Conservation (phyloP, 2,888 invertebrate genomes). For the Pyrrhia umbra region DNA sequence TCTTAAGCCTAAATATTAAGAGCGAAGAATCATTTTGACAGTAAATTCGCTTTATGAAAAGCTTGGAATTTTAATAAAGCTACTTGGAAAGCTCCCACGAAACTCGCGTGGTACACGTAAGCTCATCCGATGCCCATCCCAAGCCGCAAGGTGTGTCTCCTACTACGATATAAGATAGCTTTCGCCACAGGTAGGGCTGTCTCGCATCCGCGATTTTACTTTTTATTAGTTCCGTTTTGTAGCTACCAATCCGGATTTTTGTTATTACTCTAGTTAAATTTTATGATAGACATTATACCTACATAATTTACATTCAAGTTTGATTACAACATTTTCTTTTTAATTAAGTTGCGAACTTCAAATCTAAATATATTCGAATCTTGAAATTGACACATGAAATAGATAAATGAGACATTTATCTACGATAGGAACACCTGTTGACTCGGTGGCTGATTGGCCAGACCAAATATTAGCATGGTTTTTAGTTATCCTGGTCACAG, state of each 20-base stretch:
- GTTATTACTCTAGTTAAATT: neutral
- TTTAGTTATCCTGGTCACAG: too few relatives aligned
- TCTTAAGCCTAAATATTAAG: too few relatives aligned
- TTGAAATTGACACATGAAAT: too few relatives aligned
- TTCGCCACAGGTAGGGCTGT: conserved; percentile 36
- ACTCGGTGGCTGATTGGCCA: too few relatives aligned
- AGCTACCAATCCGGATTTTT: neutral
- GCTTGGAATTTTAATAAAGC: neutral
- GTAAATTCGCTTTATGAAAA: neutral
- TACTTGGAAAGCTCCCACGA: conserved; percentile 11
- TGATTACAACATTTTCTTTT: too few relatives aligned
- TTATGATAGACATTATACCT: neutral
- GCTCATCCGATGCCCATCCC: conserved; percentile 23
- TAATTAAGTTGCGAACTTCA: too few relatives aligned
- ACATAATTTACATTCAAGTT: too few relatives aligned
- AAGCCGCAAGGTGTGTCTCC: conserved; percentile 33
- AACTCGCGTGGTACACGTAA: conserved; percentile 16
- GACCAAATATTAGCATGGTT: too few relatives aligned
- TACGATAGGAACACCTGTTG: too few relatives aligned
- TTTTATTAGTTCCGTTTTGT: conserved; percentile 15
- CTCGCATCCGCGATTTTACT: conserved; percentile 4
- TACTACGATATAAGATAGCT: conserved; percentile 28
- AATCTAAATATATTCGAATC: too few relatives aligned
- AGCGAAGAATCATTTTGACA: neutral
- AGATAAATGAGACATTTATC: too few relatives aligned